Conservation (phyloP, 1,140 invertebrate species). For the Rhysida immarginata region DNA sequence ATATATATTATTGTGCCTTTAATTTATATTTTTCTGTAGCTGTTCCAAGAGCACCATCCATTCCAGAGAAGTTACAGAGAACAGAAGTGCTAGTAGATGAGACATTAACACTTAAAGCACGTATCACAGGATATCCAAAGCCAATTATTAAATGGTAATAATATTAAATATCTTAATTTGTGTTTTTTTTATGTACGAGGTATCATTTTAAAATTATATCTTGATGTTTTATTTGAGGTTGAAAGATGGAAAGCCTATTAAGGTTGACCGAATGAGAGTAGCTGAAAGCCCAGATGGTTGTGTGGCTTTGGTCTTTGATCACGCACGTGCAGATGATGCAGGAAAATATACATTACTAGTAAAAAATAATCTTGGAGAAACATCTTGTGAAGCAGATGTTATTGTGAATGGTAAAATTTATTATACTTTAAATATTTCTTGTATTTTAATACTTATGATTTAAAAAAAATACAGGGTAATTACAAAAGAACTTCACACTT, state of each 20-base stretch:
- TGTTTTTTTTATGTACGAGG: neutral
- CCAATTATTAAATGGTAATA: conserved; percentile 3
- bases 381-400: conserved; percentile 25
- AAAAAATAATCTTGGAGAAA: conserved; percentile 30
- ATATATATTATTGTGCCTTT: too few species aligned
- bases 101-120: neutral
- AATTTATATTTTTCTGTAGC: too few species aligned
- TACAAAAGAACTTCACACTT: too few species aligned
- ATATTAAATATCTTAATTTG: neutral
- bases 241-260: conserved; percentile 11
- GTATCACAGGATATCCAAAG: conserved; percentile 7
- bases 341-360: conserved; percentile 30
- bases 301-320: conserved; percentile 30
- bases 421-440: too few species aligned
- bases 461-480: too few species aligned
- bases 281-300: conserved; percentile 22
- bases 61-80: conserved; percentile 10
- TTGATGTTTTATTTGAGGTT: conserved; percentile 1
- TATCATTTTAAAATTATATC: neutral
- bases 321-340: conserved; percentile 26
- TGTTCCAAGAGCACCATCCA: conserved; percentile 9
- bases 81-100: neutral
- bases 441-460: too few species aligned
- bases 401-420: conserved; percentile 22
- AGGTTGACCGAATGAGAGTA: conserved; percentile 12